Evolutionary conservation across 1,140 invertebrate species (phyloP), one percentile per base, ranked within the genome.

Genomic region (Agraylea sexmaculata): DNA sequence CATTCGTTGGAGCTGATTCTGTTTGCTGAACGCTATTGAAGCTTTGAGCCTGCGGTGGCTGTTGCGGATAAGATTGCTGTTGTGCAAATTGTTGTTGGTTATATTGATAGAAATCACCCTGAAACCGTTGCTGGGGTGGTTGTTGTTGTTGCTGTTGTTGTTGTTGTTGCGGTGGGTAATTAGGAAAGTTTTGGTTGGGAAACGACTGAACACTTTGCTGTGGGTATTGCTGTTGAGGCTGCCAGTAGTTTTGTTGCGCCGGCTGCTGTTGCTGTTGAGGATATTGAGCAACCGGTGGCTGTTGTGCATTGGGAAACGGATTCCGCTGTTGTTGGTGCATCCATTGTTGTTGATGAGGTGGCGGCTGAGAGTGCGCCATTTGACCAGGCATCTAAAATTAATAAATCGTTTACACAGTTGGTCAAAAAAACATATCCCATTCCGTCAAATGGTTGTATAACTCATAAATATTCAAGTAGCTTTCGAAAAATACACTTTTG

Each of bases 11-110:
- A 54, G 57, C 4, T 53, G 38, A 40, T 57, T 59, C 30, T 56
- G 59, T 48, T 58, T 59, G 45, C 54, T 59, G 37, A 58, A 62
- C 18, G 56, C 54, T n/a, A 25, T 59, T 57, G 43, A 59, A 61
- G 39, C 52, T 32, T 27, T 37, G 33, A 13, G 56, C 33, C 59
- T 59, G 39, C 56, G 59, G 22, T 58, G 46, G 49, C 58, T 62
- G 27, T 46, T 45, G 11, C 12, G 37, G 33, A 25, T 19, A 27
- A 10, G 18, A 2, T 28, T 45, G 37, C 18, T 48, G 32, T 27
- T 39, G 40, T 28, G n/a, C n/a, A n/a, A n/a, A n/a, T n/a, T n/a
- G n/a, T n/a, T 37, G 35, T 35, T 41, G 46, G 17, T 45, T 43
- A 22, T 42, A 49, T 31, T 45, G 47, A 30, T 45, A 45, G 34